Conservation (phyloP, 2,113 vertebrate genomes). For the Plestiodon gilberti region DNA sequence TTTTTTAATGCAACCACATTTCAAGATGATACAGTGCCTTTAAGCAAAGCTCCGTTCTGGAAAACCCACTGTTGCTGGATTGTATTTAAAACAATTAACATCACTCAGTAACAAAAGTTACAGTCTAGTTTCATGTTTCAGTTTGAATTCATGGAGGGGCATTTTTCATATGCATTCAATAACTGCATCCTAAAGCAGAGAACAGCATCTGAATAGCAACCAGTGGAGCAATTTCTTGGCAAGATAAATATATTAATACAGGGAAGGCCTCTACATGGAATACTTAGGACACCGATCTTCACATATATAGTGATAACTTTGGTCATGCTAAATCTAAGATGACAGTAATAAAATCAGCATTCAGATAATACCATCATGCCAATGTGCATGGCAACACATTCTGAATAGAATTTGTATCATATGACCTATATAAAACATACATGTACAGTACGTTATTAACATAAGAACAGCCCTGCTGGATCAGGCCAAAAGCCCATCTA, state of each 20-base stretch:
- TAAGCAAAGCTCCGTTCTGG: neutral
- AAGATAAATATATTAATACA: neutral
- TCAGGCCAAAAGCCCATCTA: too few species aligned
- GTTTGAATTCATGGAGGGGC: neutral
- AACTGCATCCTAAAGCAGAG: neutral
- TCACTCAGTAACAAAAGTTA: neutral
- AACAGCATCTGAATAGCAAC: neutral
- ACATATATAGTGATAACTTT: neutral
- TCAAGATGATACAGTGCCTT: neutral
- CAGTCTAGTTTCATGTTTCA: neutral
- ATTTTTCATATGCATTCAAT: neutral
- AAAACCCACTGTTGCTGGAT: neutral
- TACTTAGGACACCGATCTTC: neutral
- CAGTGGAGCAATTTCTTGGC: neutral
- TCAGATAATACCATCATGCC: neutral
- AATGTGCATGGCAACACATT: neutral
- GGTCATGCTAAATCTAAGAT: neutral
- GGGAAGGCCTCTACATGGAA: neutral
- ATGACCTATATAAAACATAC: neutral
- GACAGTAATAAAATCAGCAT: neutral
- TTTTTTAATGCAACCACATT: neutral
- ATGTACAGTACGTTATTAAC: too few species aligned
- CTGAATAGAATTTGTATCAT: neutral
- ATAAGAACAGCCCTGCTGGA: too few species aligned
- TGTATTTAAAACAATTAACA: neutral